Base-by-base conservation (phyloP, 2,888 invertebrate genomes). In the Meghimatium bilineatum region DNA sequence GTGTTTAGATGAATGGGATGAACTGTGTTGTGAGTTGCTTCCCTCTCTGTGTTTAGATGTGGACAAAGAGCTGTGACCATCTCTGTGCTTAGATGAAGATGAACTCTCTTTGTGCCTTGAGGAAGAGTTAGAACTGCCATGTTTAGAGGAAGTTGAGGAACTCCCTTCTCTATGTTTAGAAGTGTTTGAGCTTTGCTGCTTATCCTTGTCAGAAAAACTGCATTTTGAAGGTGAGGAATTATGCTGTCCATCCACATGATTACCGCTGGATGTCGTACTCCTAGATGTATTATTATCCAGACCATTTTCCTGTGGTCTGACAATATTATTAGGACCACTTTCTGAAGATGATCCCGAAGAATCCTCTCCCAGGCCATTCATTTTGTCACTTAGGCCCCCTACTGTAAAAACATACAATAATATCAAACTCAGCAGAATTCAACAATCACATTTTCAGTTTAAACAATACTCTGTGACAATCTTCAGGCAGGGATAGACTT, bases 171-270 rank as follows among this genome's bases (percentile, higher is more conserved):
- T 32, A 44, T 78, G 60, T 44, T 66, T 78, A 29, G 78, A 78
- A 82, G 82, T 86, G 87, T 88, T 88, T 87, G 88, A 89, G 88
- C 89, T 89, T 49, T 75, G 79, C 6, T 83, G 79, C 52, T 76
- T 69, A 60, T 80, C 80, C n/a, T 52, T 75, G 67, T 79, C 74
- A 14, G 84, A 84, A 32, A 69, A 36, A n/a, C 75, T 69, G 44
- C 69, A 76, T 60, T 80, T 84, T 32, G 56, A 71, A 29, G 83
- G 76, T 1, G 75, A 66, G 10, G 67, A 72, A 32, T 56, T 60
- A 0, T 72, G 80, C 49, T 63, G 74, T 6, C 74, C 63, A 60
- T 69, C 52, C 26, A 23, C 56, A 23, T 82, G 60, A 86, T 90
- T 88, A 14, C 52, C n/a, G 49, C 44, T 44, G 12, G 60, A 60